phyloP scores from a whole-genome alignment of 2,888 invertebrate genomes.

The Eupithecia subumbrata region DNA sequence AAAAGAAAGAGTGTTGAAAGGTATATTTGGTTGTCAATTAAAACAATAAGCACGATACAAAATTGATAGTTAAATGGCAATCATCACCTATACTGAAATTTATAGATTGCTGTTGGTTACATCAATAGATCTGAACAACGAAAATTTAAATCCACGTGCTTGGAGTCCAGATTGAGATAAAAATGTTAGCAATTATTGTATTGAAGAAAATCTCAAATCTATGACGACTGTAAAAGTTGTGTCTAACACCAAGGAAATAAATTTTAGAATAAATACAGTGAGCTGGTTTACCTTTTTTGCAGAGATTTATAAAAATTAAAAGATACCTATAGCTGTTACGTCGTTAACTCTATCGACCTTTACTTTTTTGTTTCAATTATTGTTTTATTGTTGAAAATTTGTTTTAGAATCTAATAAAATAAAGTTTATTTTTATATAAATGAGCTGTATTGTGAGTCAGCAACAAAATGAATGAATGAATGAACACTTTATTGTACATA shows the following conservation, averaged over 20 bases:
- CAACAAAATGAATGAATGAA: no score
- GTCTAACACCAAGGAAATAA: not conserved
- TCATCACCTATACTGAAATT: not conserved
- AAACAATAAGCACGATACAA: not conserved
- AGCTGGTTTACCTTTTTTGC: no score
- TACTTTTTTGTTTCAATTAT: no score
- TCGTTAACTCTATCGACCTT: no score
- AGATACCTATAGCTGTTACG: no score
- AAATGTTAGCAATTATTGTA: not conserved
- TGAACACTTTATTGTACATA: no score
- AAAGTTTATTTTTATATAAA: no score
- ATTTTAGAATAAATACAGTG: not conserved
- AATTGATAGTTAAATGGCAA: not conserved
- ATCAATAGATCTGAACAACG: not conserved
- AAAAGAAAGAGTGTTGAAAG: not conserved
- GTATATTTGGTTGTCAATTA: not conserved
- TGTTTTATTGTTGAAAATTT: no score
- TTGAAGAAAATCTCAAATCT: not conserved
- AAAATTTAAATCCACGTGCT: not conserved
- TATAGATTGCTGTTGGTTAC: not conserved
- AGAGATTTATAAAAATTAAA: no score
- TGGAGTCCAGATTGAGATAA: not conserved
- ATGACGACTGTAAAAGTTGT: not conserved
- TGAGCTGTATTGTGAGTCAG: no score
- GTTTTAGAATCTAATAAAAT: no score